Evolutionary conservation across 2,888 invertebrate genomes (phyloP).

Genomic region (Rambutsinella grinnellia): DNA sequence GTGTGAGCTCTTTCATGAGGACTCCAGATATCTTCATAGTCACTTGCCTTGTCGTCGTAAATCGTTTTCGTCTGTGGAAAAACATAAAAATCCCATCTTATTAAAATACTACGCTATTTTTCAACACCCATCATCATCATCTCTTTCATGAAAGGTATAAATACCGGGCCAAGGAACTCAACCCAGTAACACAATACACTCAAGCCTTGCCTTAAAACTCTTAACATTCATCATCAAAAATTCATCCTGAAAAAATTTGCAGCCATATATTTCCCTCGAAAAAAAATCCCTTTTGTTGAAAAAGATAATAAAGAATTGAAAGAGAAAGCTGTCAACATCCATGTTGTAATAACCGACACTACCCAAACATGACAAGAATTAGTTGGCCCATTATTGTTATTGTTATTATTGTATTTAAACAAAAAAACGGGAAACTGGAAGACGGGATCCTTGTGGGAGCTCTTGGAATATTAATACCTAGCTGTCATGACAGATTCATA

Average conservation of each 20-base stretch:
- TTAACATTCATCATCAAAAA: no score
- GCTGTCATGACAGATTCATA: slow-evolving; percentile 54
- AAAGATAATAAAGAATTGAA: slow-evolving; percentile 14
- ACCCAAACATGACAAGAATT: slow-evolving; percentile 30
- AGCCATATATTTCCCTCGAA: no score
- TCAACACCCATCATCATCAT: no score
- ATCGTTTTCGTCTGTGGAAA: slow-evolving; percentile 61
- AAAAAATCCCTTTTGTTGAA: not conserved
- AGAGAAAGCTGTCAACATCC: slow-evolving; percentile 38
- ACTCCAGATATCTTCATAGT: slow-evolving; percentile 94
- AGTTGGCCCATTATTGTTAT: slow-evolving; percentile 33
- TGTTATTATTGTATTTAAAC: slow-evolving; percentile 26
- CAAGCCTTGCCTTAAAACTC: no score
- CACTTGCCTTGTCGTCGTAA: slow-evolving; percentile 88
- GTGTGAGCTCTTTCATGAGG: slow-evolving; percentile 62
- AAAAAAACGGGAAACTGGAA: slow-evolving; percentile 17
- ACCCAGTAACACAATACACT: no score
- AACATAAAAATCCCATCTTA: slow-evolving; percentile 7
- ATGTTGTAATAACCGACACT: slow-evolving; percentile 18
- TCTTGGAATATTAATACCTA: slow-evolving; percentile 45
- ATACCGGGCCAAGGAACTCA: no score
- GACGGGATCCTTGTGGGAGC: slow-evolving; percentile 18
- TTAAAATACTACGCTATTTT: no score
- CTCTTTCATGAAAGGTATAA: no score
- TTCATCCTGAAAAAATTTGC: no score